phyloP scores from a whole-genome alignment of 2,888 invertebrate species.

The Noctua comes region DNA sequence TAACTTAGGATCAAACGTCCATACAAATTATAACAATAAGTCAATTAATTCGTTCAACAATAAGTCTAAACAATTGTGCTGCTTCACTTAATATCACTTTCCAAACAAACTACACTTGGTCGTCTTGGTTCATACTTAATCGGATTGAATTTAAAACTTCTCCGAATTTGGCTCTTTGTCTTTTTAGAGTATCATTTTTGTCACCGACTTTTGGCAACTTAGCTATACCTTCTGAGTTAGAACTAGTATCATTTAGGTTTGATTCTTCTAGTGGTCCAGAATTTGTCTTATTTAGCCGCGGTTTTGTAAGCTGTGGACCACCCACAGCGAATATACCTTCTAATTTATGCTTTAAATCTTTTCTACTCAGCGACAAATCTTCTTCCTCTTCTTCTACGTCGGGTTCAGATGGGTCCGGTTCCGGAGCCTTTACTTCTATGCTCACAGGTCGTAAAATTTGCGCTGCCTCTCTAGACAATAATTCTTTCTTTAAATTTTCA shows the following conservation, averaged over 20 bases:
- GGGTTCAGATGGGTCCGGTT: slow-evolving; percentile 58
- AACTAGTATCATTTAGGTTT: slow-evolving; percentile 77
- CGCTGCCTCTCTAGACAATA: slow-evolving; percentile 74
- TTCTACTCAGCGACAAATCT: slow-evolving; percentile 79
- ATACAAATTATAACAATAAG: slow-evolving; percentile 25
- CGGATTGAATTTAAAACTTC: slow-evolving; percentile 86
- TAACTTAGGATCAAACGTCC: slow-evolving; percentile 20
- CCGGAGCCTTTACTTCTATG: slow-evolving; percentile 67
- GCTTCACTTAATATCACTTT: slow-evolving; percentile 55
- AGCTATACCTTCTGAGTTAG: slow-evolving; percentile 81
- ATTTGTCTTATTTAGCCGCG: slow-evolving; percentile 82
- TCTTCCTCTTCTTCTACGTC: slow-evolving; percentile 71
- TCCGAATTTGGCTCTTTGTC: slow-evolving; percentile 85
- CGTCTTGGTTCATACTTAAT: slow-evolving; percentile 83
- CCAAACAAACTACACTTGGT: slow-evolving; percentile 73
- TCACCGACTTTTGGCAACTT: slow-evolving; percentile 81
- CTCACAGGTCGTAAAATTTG: slow-evolving; percentile 77
- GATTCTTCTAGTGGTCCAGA: slow-evolving; percentile 84
- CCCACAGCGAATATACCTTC: slow-evolving; percentile 84
- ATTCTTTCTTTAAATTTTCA: slow-evolving; percentile 82
- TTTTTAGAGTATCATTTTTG: slow-evolving; percentile 86
- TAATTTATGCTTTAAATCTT: slow-evolving; percentile 85
- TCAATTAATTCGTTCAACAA: slow-evolving; percentile 37
- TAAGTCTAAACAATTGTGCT: slow-evolving; percentile 39
- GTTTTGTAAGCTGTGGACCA: slow-evolving; percentile 79